Conservation (phyloP, 2,888 invertebrate genomes). For the Dasypolia templi region DNA sequence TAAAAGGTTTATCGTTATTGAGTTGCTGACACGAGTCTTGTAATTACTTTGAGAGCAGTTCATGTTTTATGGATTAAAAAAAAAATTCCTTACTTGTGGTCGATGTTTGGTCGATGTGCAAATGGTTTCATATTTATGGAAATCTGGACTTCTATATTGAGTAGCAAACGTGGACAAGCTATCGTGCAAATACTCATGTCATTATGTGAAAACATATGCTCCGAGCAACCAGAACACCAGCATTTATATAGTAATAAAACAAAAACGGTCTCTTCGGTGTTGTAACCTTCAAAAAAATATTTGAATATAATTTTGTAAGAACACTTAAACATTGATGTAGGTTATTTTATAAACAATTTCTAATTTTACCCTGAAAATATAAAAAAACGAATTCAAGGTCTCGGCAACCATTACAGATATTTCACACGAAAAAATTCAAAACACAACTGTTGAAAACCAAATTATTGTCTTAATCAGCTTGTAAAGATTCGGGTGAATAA, state of each 20-base stretch:
- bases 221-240: neutral
- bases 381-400: slow-evolving; percentile 2
- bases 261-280: neutral
- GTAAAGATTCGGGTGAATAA: slow-evolving; percentile 25
- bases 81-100: neutral
- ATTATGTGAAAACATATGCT: neutral
- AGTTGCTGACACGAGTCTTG: slow-evolving; percentile 7
- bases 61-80: slow-evolving; percentile 20
- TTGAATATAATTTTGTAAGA: neutral
- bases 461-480: slow-evolving; percentile 21
- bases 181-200: neutral
- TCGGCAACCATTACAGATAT: slow-evolving; percentile 1
- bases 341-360: slow-evolving; percentile 12
- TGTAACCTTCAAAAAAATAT: neutral
- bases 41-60: slow-evolving; percentile 5
- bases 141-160: neutral
- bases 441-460: slow-evolving; percentile 23
- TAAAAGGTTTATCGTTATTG: slow-evolving; percentile 21
- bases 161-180: neutral
- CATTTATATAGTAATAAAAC: neutral
- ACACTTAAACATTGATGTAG: slow-evolving; percentile 7
- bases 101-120: neutral
- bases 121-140: slow-evolving; percentile 1
- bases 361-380: slow-evolving; percentile 6
- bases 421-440: neutral